phyloP scores from a whole-genome alignment of 1,140 invertebrate genomes.

The Anthonomus grandis region DNA sequence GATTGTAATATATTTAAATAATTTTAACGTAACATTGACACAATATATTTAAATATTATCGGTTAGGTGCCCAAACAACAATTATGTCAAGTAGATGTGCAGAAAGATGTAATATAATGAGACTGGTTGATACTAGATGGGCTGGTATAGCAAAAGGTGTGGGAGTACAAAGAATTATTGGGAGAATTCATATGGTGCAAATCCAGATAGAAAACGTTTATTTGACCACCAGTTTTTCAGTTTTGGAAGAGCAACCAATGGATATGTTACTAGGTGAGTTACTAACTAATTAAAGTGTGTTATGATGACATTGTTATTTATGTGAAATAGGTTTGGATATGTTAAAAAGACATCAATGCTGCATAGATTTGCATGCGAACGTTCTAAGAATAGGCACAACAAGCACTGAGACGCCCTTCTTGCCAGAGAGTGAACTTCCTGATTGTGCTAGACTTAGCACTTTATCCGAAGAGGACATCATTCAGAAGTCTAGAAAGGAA shows the following conservation, averaged over 20 bases:
- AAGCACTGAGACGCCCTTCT: conserved; percentile 85
- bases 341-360: conserved; percentile 95
- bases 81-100: conserved; percentile 92
- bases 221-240: conserved; percentile 93
- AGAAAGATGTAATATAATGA: conserved; percentile 93
- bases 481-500: conserved; percentile 53
- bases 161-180: conserved; percentile 94
- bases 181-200: conserved; percentile 94
- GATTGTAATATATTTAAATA: too few relatives aligned
- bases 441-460: conserved; percentile 47
- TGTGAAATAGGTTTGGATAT: conserved; percentile 78
- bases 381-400: conserved; percentile 92
- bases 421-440: conserved; percentile 84
- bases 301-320: background rate
- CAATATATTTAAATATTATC: too few relatives aligned
- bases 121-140: conserved; percentile 91
- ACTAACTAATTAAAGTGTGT: background rate
- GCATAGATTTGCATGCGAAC: conserved; percentile 89
- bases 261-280: conserved; percentile 79
- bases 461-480: conserved; percentile 43
- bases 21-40: too few relatives aligned
- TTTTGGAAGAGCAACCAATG: conserved; percentile 97
- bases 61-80: conserved; percentile 86
- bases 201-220: conserved; percentile 93
- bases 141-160: conserved; percentile 94